These are phyloP conservation scores for Phyllotis vaccarum DNA, from an alignment of 2,797 vertebrate species.

Conservation along the genomic window DNA sequence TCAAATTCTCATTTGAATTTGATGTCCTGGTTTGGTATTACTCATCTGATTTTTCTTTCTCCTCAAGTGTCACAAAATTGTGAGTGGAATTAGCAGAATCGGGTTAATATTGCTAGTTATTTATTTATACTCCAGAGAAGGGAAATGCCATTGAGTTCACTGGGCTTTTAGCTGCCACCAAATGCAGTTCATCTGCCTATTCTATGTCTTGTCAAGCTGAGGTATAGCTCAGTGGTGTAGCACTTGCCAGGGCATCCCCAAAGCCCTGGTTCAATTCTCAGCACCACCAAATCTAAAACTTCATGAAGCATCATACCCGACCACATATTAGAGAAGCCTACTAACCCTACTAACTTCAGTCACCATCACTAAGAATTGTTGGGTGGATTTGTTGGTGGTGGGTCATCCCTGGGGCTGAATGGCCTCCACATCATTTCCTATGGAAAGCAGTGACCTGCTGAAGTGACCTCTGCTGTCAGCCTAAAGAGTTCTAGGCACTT, in stretches of 20 bases:
- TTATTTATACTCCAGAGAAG: background rate
- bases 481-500: background rate
- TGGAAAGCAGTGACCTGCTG: background rate
- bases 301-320: background rate
- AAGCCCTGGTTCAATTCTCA: background rate
- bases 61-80: background rate
- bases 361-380: background rate
- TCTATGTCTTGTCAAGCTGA: background rate
- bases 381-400: background rate
- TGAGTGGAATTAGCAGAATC: background rate
- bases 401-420: accelerated
- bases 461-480: background rate
- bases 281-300: background rate
- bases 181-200: background rate
- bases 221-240: background rate
- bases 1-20: background rate
- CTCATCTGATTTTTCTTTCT: background rate
- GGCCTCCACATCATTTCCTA: background rate
- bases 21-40: background rate
- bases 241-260: background rate
- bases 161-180: background rate
- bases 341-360: background rate
- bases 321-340: background rate
- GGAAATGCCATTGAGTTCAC: background rate
- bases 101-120: background rate